Base-by-base conservation (phyloP, 2,113 vertebrate genomes). In the Syrrhaptes paradoxus region DNA sequence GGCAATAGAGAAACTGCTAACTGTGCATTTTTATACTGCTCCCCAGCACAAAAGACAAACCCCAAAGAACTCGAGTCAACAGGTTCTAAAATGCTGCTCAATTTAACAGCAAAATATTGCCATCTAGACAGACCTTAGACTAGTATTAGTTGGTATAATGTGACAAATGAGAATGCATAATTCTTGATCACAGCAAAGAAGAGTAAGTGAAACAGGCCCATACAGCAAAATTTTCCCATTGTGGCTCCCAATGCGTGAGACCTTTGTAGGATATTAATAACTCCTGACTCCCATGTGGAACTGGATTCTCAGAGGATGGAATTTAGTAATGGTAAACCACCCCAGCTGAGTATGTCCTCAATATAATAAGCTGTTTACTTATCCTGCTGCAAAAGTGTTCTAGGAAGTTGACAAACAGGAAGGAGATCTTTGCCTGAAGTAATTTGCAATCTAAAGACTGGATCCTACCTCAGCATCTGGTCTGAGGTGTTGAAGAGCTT, bases 341-440 rank as follows among this genome's bases (percentile, higher is more conserved):
- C 34, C 78, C 72, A 96, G 79, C 48, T 72, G 45, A 88, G 43
- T 54, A 52, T 85, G 67, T 96, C 28, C 46, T 86, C 80, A 61
- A 4, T 66, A 90, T 84, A 96, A 93, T 78, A 94, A 89, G 41
- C 41, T 89, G 77, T 91, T 96, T 93, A 94, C 72, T 85, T 87
- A 86, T 92, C 63, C 79, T 46, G 61, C 88, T 93, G 65, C 62
- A 96, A 93, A 92, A 86, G 32, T 61, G 61, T 81, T 67, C 88
- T 86, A 92, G 76, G 86, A 92, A 94, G 83, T 87, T 94, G 88
- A 83, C 95, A 97, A 90, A 92, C 90, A 96, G 93, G 96, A 96
- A 95, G 93, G 62, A 85, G 86, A 85, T 85, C 70, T 76, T 93
- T 88, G 83, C 83, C 88, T 94, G 68, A 87, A 96, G 90, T 90